Conservation (phyloP, 2,888 invertebrate genomes). For the Smittia sp. region DNA sequence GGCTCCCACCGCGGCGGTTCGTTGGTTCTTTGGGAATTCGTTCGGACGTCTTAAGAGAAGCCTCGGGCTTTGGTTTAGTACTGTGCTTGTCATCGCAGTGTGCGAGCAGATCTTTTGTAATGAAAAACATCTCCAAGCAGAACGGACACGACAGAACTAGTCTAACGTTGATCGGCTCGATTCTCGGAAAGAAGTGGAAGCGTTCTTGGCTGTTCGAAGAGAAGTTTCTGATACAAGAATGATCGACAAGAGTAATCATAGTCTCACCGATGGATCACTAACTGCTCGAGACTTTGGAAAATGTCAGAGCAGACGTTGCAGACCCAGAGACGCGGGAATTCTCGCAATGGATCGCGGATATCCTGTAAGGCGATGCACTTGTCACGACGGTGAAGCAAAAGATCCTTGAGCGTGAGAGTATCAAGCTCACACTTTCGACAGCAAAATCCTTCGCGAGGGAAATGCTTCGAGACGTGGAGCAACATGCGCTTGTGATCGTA, state of each 20-base stretch:
- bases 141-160: slow-evolving; percentile 50
- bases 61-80: slow-evolving; percentile 52
- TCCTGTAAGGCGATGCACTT: background rate
- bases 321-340: slow-evolving; percentile 41
- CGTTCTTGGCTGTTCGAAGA: slow-evolving; percentile 47
- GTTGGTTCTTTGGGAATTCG: background rate
- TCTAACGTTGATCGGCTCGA: slow-evolving; percentile 44
- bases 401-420: slow-evolving; percentile 3
- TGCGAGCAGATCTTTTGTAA: slow-evolving; percentile 50
- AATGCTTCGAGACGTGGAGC: slow-evolving; percentile 53
- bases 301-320: slow-evolving; percentile 53
- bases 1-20: background rate
- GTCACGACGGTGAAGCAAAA: slow-evolving; percentile 23
- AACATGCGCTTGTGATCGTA: slow-evolving; percentile 56
- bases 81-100: slow-evolving; percentile 61
- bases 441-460: slow-evolving; percentile 53
- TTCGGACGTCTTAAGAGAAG: background rate
- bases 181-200: slow-evolving; percentile 51
- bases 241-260: background rate
- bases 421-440: slow-evolving; percentile 45
- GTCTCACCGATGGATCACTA: slow-evolving; percentile 49
- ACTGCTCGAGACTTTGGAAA: slow-evolving; percentile 48
- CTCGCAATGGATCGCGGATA: background rate
- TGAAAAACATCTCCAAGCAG: slow-evolving; percentile 48
- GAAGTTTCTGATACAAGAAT: background rate